Percentiles rank a stretch among this genome's conserved stretches.
phyloP scores from a whole-genome alignment of 2,113 vertebrate genomes.

The Nettapus auritus region DNA sequence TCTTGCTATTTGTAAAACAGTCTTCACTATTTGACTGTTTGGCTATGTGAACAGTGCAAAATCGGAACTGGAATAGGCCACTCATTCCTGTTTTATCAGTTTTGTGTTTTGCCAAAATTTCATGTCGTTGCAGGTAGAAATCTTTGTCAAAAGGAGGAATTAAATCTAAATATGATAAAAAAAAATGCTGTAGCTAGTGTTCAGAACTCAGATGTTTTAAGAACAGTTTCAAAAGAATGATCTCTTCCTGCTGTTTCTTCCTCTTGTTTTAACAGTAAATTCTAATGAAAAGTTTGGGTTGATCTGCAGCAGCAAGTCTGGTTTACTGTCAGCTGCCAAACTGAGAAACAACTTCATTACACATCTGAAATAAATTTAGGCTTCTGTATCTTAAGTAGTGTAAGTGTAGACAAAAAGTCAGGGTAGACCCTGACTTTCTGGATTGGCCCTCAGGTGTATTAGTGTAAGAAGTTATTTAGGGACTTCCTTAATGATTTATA shows the following conservation, averaged over 20 bases:
- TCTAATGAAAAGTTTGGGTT: not conserved
- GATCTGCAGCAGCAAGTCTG: not conserved
- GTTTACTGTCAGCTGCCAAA: not conserved
- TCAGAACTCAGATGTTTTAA: not conserved
- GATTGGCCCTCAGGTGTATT: not conserved
- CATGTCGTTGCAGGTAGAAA: not conserved
- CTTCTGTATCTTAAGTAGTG: not conserved
- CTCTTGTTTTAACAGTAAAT: not conserved
- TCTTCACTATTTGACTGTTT: not conserved
- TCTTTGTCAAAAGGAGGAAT: not conserved
- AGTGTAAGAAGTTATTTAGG: not conserved
- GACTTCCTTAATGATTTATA: not conserved
- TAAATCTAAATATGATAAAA: not conserved
- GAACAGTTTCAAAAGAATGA: not conserved
- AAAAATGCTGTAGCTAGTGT: not conserved
- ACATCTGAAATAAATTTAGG: not conserved
- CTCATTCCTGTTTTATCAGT: not conserved
- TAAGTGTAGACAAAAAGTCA: not conserved
- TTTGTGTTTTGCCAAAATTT: not conserved
- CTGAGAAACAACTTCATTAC: constrained; percentile 23
- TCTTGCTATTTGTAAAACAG: not conserved
- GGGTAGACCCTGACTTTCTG: not conserved
- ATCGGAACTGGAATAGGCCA: not conserved
- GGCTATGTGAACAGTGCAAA: not conserved
- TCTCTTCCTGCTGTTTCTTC: not conserved